These are phyloP conservation scores for Grammatotria lemairii DNA, from an alignment of 2,113 vertebrate genomes.

Conservation along the genomic window DNA sequence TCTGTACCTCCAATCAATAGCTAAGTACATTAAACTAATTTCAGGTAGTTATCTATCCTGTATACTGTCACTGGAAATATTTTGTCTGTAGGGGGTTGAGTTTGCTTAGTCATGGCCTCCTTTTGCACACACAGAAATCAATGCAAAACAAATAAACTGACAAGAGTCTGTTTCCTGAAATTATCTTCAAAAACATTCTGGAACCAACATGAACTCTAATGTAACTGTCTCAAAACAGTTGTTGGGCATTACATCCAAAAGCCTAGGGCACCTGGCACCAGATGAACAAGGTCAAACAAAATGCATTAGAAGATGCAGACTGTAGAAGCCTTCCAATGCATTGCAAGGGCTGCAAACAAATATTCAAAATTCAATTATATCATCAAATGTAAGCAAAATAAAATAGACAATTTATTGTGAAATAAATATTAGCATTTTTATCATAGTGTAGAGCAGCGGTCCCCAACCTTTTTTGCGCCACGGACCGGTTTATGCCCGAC, in stretches of 20 bases:
- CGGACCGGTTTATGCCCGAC: no score
- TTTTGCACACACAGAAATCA: not conserved
- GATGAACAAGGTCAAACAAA: not conserved
- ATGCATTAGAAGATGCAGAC: not conserved
- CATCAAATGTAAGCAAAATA: accelerated
- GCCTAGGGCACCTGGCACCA: accelerated
- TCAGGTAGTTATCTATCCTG: not conserved
- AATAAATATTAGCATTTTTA: not conserved
- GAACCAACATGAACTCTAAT: not conserved
- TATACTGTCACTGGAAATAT: not conserved
- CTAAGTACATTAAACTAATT: not conserved
- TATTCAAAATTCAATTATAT: not conserved
- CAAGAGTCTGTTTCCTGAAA: not conserved
- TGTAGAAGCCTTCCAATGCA: not conserved
- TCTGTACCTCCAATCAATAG: not conserved
- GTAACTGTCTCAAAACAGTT: accelerated
- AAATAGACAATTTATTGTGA: not conserved
- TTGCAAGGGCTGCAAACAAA: not conserved
- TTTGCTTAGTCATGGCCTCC: not conserved
- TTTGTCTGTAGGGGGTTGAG: not conserved
- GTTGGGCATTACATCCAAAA: not conserved
- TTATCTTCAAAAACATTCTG: not conserved
- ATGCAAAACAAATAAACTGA: not conserved
- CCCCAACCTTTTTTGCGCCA: no score
- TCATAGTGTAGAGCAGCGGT: not conserved